These are phyloP conservation scores for Euleptes europaea DNA, from an alignment of 2,113 vertebrate species.

Conservation along the genomic window DNA sequence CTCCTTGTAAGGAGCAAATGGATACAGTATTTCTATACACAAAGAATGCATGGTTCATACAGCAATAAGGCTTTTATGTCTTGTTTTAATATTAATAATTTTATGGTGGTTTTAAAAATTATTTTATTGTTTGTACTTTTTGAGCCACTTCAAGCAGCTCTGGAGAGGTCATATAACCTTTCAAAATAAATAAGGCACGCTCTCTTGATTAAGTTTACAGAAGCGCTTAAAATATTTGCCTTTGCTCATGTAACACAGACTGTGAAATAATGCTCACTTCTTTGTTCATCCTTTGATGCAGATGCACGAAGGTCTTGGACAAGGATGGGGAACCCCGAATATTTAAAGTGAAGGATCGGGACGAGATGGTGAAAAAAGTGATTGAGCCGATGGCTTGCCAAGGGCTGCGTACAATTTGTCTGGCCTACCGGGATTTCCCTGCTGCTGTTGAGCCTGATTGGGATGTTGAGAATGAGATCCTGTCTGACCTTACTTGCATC, in stretches of 20 bases:
- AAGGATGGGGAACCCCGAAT: slow-evolving; percentile 76
- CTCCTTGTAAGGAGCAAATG: background rate
- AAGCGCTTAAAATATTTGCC: background rate
- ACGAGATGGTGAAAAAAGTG: slow-evolving; percentile 91
- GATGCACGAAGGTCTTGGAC: slow-evolving; percentile 90
- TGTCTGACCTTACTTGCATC: slow-evolving; percentile 89
- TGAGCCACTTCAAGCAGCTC: too few relatives aligned
- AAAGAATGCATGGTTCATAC: background rate
- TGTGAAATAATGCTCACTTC: background rate
- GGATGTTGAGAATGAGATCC: slow-evolving; percentile 89
- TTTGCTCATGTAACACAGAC: background rate
- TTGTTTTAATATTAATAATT: too few relatives aligned
- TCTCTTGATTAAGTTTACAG: background rate
- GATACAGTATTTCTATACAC: background rate
- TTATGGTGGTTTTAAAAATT: too few relatives aligned
- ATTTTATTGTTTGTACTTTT: too few relatives aligned
- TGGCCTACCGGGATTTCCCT: slow-evolving; percentile 90
- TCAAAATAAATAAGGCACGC: background rate
- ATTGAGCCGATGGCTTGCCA: slow-evolving; percentile 97
- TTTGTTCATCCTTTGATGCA: slow-evolving; percentile 27
- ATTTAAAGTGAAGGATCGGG: slow-evolving; percentile 90
- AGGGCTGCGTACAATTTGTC: slow-evolving; percentile 92
- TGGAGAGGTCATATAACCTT: too few relatives aligned
- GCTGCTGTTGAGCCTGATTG: slow-evolving; percentile 81
- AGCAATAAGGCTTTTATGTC: too few relatives aligned